Evolutionary conservation across 2,888 invertebrate genomes (phyloP).

Genomic region (Euplagia quadripunctaria): DNA sequence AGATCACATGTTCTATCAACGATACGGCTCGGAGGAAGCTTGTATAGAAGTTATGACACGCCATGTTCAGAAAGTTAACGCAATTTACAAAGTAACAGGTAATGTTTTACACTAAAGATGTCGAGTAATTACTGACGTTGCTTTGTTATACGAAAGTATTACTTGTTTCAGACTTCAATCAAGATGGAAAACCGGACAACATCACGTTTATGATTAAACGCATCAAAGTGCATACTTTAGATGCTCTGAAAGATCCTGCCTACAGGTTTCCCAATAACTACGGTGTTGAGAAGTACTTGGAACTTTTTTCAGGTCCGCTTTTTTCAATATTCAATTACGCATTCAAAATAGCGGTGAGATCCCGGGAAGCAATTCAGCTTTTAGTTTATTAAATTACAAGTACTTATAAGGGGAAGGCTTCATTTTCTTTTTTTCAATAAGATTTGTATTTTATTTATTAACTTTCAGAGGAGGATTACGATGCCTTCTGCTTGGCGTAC

Average conservation of each 20-base stretch:
- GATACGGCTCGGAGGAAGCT: slow-evolving; percentile 97
- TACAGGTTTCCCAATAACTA: slow-evolving; percentile 98
- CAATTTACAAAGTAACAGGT: slow-evolving; percentile 95
- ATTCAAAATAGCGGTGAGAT: slow-evolving; percentile 49
- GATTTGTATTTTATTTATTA: slow-evolving; percentile 42
- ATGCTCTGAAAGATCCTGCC: slow-evolving; percentile 93
- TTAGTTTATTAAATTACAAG: slow-evolving; percentile 59
- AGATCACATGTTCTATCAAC: slow-evolving; percentile 97
- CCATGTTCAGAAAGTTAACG: slow-evolving; percentile 97
- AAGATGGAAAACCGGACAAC: slow-evolving; percentile 96
- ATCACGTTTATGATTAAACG: slow-evolving; percentile 98
- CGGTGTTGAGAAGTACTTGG: slow-evolving; percentile 99
- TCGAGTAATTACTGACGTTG: slow-evolving; percentile 2
- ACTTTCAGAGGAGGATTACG: slow-evolving; percentile 97
- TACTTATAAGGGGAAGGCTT: slow-evolving; percentile 37
- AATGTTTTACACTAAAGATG: slow-evolving; percentile 49
- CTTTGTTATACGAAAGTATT: slow-evolving; percentile 24
- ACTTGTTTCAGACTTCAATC: slow-evolving; percentile 93
- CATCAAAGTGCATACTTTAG: slow-evolving; percentile 96
- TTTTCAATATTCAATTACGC: slow-evolving; percentile 48
- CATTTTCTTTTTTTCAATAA: slow-evolving; percentile 32
- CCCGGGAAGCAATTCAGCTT: slow-evolving; percentile 51
- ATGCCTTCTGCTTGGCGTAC: slow-evolving; percentile 99
- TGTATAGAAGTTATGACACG: slow-evolving; percentile 98
- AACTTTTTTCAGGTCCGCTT: slow-evolving; percentile 95